A percentile compares a stretch with the other conserved stretches of the same genome.
phyloP scores from a whole-genome alignment of 2,888 invertebrate genomes.

The Auanema sp. region DNA sequence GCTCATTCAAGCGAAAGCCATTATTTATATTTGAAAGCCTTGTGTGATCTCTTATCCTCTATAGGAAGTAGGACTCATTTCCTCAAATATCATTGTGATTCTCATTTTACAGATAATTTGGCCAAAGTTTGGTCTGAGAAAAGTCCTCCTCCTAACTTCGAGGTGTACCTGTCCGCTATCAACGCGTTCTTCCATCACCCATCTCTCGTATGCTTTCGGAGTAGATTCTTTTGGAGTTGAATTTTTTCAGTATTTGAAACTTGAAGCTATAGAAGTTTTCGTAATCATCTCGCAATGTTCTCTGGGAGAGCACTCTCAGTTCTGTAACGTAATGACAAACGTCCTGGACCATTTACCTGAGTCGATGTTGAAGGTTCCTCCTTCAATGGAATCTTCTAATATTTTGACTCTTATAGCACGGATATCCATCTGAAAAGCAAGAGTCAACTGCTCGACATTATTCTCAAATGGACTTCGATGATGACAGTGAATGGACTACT shows the following conservation, averaged over 20 bases:
- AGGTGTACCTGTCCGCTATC: slow-evolving; percentile 42
- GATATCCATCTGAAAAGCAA: slow-evolving; percentile 22
- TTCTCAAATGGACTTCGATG: slow-evolving; percentile 51
- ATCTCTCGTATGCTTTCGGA: slow-evolving; percentile 24
- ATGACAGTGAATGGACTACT: slow-evolving; percentile 43
- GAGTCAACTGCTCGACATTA: slow-evolving; percentile 37
- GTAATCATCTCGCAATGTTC: slow-evolving; percentile 5
- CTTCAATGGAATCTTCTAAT: neutral
- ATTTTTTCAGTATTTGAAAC: slow-evolving; percentile 12
- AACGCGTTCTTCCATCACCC: slow-evolving; percentile 48
- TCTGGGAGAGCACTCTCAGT: slow-evolving; percentile 16
- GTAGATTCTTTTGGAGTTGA: neutral
- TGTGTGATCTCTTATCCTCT: slow-evolving; percentile 50
- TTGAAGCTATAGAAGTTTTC: slow-evolving; percentile 12
- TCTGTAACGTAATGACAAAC: slow-evolving; percentile 17
- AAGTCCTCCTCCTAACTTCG: slow-evolving; percentile 44
- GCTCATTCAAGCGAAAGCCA: slow-evolving; percentile 37
- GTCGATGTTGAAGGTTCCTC: slow-evolving; percentile 36
- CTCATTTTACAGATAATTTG: slow-evolving; percentile 22
- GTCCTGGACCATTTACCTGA: slow-evolving; percentile 33
- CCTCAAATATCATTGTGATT: slow-evolving; percentile 1
- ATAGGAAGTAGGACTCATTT: slow-evolving; percentile 33
- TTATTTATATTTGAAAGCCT: slow-evolving; percentile 50
- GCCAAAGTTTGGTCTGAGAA: slow-evolving; percentile 47
- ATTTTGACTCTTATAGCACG: slow-evolving; percentile 15